A percentile compares a stretch with the other conserved stretches of the same genome.
Evolutionary conservation across 2,797 vertebrate species (phyloP).

Genomic region (Ctenopoma kingsleyae): DNA sequence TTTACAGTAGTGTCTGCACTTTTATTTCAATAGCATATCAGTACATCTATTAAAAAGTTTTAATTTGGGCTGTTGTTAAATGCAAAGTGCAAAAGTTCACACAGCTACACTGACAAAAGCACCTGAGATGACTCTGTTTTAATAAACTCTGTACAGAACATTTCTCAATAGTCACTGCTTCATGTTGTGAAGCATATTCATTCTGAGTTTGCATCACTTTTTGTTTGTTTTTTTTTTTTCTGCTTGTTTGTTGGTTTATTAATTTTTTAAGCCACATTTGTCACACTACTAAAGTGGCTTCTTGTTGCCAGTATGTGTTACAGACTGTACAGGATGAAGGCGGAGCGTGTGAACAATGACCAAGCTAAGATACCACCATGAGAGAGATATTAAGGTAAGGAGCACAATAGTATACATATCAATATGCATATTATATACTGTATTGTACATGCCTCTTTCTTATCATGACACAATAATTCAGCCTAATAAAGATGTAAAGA

Average conservation of each 20-base stretch:
- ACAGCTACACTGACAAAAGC: conserved; percentile 27
- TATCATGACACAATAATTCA: not conserved
- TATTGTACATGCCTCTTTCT: not conserved
- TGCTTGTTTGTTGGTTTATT: not conserved
- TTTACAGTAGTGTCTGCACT: conserved; percentile 63
- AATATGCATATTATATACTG: too few species aligned
- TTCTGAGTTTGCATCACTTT: not conserved
- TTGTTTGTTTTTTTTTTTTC: not conserved
- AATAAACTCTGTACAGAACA: conserved; percentile 1
- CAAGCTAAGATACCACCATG: not conserved
- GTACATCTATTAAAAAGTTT: conserved; percentile 59
- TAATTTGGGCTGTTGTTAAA: conserved; percentile 64
- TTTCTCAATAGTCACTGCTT: conserved; percentile 14
- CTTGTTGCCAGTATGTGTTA: not conserved
- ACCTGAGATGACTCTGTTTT: conserved; percentile 9
- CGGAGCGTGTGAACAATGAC: not conserved
- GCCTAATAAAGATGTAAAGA: not conserved
- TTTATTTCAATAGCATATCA: conserved; percentile 50
- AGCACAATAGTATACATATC: not conserved
- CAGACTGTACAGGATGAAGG: conserved; percentile 14
- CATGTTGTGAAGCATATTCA: not conserved
- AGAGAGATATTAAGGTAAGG: conserved; percentile 1
- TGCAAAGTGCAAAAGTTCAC: conserved; percentile 45
- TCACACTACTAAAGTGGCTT: not conserved
- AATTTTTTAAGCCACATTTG: not conserved